phyloP scores from a whole-genome alignment of 1,140 invertebrate species.

The Mycetomoellerius zeteki region DNA sequence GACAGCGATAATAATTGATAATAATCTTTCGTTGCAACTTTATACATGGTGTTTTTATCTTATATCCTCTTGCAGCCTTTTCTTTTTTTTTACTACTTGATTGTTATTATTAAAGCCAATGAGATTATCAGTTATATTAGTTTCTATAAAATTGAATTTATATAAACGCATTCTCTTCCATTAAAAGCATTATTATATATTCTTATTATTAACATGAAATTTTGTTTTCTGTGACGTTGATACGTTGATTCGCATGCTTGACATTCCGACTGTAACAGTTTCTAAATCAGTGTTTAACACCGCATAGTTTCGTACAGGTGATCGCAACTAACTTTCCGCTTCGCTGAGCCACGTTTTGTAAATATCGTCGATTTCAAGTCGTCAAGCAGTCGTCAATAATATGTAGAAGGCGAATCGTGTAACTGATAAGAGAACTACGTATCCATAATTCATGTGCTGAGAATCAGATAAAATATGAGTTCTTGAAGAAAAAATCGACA shows the following conservation, averaged over 20 bases:
- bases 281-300: neutral
- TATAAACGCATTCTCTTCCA: neutral
- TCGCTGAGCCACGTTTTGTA: neutral
- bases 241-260: neutral
- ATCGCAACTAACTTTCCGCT: neutral
- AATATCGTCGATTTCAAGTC: neutral
- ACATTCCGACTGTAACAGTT: neutral
- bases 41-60: neutral
- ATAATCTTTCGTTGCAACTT: neutral
- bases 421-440: conserved; percentile 25
- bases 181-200: neutral
- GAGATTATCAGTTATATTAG: neutral
- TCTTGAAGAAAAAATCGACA: neutral
- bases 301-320: neutral
- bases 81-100: neutral
- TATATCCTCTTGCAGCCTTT: neutral
- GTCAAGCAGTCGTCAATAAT: neutral
- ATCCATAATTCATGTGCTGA: neutral
- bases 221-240: neutral
- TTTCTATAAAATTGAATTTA: conserved; percentile 5
- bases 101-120: neutral
- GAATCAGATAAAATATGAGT: neutral
- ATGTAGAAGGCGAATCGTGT: neutral
- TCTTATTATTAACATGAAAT: neutral
- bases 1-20: neutral